phyloP scores from a whole-genome alignment of 2,113 vertebrate genomes.

The Arizona elegans region DNA sequence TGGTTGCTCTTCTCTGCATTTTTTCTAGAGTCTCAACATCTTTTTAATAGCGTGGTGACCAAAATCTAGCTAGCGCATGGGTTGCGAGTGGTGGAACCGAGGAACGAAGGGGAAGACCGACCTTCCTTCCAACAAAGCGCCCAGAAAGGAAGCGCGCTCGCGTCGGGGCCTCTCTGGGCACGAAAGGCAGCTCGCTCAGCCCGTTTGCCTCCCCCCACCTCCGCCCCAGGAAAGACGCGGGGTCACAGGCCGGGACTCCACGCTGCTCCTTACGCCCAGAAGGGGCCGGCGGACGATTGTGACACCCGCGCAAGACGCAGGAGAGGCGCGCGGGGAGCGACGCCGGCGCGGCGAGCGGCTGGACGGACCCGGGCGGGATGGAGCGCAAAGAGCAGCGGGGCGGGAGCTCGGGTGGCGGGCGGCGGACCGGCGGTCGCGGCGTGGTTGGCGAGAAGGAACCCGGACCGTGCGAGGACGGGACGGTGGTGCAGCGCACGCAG shows the following conservation, averaged over 20 bases:
- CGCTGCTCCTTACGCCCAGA: not conserved
- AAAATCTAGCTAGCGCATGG: not conserved
- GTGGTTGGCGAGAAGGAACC: not conserved
- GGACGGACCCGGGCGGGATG: not conserved
- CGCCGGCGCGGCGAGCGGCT: not conserved
- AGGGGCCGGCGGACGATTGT: not conserved
- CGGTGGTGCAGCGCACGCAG: constrained; percentile 18
- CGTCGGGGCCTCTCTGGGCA: not conserved
- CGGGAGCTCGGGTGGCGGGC: not conserved
- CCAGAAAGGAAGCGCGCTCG: not conserved
- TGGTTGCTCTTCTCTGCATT: too few relatives aligned
- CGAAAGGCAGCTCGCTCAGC: not conserved
- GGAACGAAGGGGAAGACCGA: not conserved
- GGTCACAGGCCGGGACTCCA: not conserved
- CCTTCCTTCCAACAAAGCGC: not conserved
- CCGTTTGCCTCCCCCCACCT: too few relatives aligned
- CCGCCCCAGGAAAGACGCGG: not conserved
- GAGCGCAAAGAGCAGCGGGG: not conserved
- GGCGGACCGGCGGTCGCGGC: not conserved
- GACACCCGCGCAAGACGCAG: not conserved
- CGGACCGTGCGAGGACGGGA: not conserved
- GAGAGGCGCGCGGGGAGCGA: not conserved
- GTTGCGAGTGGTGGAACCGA: not conserved
- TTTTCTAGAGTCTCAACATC: too few relatives aligned
- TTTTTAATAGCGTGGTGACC: too few relatives aligned